Conservation (phyloP, 2,113 vertebrate genomes). For the Melanocharis versteri region DNA sequence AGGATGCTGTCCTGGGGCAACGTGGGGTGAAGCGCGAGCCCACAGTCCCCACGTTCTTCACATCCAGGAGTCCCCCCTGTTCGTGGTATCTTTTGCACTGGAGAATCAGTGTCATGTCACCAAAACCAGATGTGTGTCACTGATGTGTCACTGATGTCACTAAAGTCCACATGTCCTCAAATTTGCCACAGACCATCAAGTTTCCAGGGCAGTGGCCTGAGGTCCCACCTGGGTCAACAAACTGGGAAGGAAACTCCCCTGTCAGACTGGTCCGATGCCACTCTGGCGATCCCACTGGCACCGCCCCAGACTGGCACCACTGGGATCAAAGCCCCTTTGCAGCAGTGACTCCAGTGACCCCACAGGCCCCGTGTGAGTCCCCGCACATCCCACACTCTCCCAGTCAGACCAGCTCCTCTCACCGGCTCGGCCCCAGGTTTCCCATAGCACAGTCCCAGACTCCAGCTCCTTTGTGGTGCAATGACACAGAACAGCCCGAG, state of each 20-base stretch:
- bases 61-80: neutral
- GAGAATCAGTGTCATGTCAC: neutral
- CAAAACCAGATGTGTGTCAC: neutral
- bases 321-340: neutral
- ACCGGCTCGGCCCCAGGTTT: neutral
- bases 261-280: neutral
- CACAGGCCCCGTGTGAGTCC: neutral
- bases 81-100: fast-evolving
- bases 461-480: neutral
- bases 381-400: neutral
- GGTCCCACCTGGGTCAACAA: neutral
- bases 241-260: neutral
- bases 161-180: neutral
- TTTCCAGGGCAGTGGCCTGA: neutral
- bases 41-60: fast-evolving
- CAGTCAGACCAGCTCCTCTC: neutral
- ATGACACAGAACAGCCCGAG: neutral
- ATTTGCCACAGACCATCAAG: neutral
- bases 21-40: fast-evolving
- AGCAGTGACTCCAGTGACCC: neutral
- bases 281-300: neutral
- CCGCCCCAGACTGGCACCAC: neutral
- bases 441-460: neutral
- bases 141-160: no score
- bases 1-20: neutral